These are phyloP conservation scores for Harmothoe impar DNA, from an alignment of 2,888 invertebrate genomes.

Conservation along the genomic window DNA sequence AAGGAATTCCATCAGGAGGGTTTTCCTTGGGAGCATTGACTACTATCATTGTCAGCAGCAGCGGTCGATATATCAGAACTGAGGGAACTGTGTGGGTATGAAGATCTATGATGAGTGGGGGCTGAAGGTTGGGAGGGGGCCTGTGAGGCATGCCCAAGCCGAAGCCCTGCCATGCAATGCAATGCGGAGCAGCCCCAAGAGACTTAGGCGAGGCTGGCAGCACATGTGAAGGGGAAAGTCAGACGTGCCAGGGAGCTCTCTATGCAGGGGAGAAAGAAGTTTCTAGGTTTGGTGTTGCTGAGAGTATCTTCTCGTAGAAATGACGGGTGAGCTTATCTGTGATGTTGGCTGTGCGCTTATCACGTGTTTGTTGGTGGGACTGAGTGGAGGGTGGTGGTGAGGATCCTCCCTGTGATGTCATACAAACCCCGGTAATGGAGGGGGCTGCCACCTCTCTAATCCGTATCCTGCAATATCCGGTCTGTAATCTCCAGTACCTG, in stretches of 20 bases:
- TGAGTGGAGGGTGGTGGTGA: not conserved
- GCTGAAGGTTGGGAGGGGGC: not conserved
- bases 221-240: not conserved
- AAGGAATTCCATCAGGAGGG: not conserved
- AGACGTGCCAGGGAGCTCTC: not conserved
- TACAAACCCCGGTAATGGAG: not conserved
- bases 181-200: no score
- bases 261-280: not conserved
- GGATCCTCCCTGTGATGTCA: not conserved
- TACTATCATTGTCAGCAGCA: slow-evolving; percentile 20
- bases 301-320: not conserved
- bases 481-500: not conserved
- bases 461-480: slow-evolving; percentile 27
- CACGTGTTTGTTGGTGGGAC: not conserved
- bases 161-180: not conserved
- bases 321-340: not conserved
- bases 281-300: not conserved
- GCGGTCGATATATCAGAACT: slow-evolving; percentile 37
- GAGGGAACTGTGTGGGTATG: not conserved
- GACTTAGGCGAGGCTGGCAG: not conserved
- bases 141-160: slow-evolving; percentile 6
- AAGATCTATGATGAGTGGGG: not conserved
- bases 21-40: not conserved
- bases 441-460: not conserved
- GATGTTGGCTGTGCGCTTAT: not conserved